Conservation (phyloP, 1,140 invertebrate genomes). For the Carcinoscorpius rotundicauda region DNA sequence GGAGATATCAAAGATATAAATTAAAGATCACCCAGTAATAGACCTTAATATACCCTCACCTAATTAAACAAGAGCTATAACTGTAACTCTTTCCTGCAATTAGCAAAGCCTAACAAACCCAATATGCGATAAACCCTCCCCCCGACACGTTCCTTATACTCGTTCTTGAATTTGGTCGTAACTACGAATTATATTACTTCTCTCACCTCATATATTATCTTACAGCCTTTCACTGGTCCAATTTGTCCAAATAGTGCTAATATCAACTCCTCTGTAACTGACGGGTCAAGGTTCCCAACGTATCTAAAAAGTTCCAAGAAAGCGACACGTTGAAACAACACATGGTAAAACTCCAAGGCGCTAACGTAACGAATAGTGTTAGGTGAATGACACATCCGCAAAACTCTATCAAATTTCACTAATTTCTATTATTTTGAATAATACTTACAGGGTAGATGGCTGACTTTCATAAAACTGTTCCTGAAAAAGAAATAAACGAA, state of each 20-base stretch:
- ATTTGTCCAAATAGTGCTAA: constrained; percentile 89
- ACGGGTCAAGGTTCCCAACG: constrained; percentile 89
- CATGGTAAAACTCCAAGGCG: constrained; percentile 6
- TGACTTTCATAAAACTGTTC: constrained; percentile 13
- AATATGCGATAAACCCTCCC: too few species aligned
- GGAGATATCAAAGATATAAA: too few species aligned
- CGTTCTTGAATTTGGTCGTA: too few species aligned
- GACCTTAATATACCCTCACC: too few species aligned
- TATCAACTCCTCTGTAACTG: constrained; percentile 86
- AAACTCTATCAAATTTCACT: too few species aligned
- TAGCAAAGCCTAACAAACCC: too few species aligned
- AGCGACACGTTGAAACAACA: not conserved
- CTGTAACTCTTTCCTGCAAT: too few species aligned
- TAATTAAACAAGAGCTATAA: too few species aligned
- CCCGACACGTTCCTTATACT: too few species aligned
- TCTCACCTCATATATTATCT: constrained; percentile 83
- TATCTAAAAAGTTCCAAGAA: constrained; percentile 44
- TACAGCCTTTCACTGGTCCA: constrained; percentile 90
- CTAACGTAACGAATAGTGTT: constrained; percentile 4
- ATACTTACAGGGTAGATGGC: constrained; percentile 20
- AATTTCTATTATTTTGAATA: not conserved
- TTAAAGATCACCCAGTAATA: too few species aligned
- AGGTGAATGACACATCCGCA: not conserved
- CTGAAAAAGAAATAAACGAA: constrained; percentile 10
- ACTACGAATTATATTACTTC: too few species aligned